Conservation (phyloP, 2,113 vertebrate species). For the Platycercus adscitus region DNA sequence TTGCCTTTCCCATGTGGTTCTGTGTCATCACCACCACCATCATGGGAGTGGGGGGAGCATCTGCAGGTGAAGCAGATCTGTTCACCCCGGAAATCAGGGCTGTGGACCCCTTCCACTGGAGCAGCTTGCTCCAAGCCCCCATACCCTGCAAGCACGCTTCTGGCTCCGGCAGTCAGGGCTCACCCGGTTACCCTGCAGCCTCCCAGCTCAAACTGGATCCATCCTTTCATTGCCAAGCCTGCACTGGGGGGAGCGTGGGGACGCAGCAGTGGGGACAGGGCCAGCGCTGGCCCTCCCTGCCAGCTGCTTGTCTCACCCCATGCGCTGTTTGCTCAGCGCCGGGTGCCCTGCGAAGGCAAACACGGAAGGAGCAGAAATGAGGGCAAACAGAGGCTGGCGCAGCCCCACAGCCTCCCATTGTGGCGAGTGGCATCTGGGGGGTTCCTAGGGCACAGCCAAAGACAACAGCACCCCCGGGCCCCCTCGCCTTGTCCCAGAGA, state of each 20-base stretch:
- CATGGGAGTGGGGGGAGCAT: background rate
- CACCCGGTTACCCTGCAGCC: background rate
- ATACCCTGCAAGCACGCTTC: background rate
- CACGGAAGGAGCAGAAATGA: background rate
- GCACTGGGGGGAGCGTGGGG: rapidly evolving
- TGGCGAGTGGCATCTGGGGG: rapidly evolving
- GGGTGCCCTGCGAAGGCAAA: background rate
- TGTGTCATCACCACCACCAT: background rate
- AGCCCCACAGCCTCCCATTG: rapidly evolving
- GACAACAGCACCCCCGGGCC: rapidly evolving
- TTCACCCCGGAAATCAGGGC: background rate
- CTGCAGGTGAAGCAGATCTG: background rate
- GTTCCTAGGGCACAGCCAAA: background rate
- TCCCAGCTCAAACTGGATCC: background rate
- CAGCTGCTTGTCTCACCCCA: background rate
- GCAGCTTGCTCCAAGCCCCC: background rate
- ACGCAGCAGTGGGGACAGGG: background rate
- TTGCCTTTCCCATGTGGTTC: background rate
- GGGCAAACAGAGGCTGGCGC: background rate
- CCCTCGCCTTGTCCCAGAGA: background rate
- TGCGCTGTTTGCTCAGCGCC: background rate
- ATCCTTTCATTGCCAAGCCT: background rate
- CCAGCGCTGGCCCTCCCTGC: background rate
- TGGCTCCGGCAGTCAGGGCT: background rate
- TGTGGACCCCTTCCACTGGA: no score